Evolutionary conservation across 2,797 vertebrate species (phyloP).

Genomic region (Sebastes hopkinsi): DNA sequence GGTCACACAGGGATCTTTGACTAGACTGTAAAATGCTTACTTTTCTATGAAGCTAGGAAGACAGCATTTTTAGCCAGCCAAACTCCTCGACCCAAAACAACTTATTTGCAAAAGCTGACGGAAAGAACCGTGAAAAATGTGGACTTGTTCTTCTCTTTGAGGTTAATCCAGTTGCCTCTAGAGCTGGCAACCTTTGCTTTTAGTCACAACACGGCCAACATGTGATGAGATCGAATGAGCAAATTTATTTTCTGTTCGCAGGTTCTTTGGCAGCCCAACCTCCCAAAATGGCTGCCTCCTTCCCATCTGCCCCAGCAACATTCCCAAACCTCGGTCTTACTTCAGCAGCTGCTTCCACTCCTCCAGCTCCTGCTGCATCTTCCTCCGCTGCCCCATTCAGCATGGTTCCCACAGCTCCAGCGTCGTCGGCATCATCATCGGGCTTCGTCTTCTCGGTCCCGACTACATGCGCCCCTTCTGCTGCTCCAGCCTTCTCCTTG

Average conservation of each 20-base stretch:
- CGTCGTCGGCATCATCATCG: conserved; percentile 52
- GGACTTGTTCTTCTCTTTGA: neutral
- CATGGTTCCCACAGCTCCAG: conserved; percentile 63
- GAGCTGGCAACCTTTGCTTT: neutral
- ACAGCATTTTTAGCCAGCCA: neutral
- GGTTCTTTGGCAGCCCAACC: conserved; percentile 54
- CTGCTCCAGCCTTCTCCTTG: conserved; percentile 63
- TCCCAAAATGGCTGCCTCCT: conserved; percentile 44
- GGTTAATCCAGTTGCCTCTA: neutral
- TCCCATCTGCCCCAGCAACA: conserved; percentile 32
- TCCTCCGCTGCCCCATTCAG: conserved; percentile 63
- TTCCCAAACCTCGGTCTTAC: conserved; percentile 61
- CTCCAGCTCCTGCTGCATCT: conserved; percentile 41
- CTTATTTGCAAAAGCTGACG: neutral
- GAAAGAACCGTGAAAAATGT: neutral
- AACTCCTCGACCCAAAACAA: neutral
- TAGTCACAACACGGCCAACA: neutral
- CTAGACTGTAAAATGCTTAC: neutral
- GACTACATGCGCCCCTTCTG: conserved; percentile 43
- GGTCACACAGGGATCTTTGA: neutral
- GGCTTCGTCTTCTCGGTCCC: conserved; percentile 68
- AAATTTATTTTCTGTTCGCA: conserved; percentile 39
- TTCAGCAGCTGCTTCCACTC: conserved; percentile 33
- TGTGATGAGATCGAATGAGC: conserved; percentile 3
- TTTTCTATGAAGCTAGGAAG: neutral